These are phyloP conservation scores for Hypercompe scribonia DNA, from an alignment of 2,888 invertebrate species.

Conservation along the genomic window DNA sequence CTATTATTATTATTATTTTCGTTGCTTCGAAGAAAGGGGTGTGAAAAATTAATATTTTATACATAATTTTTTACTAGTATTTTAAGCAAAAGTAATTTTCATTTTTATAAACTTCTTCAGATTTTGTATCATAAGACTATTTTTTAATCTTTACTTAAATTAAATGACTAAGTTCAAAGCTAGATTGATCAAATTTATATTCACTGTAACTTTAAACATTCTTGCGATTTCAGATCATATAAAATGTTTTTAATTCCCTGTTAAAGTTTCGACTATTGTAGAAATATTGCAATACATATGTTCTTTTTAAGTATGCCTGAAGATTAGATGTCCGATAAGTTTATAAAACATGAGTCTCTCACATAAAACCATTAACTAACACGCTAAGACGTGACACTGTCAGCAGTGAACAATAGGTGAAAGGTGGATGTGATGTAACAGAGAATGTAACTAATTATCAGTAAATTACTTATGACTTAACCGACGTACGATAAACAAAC, in stretches of 20 bases:
- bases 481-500: constrained; percentile 50
- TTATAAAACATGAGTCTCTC: background rate
- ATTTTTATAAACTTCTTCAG: no score
- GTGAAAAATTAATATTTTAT: no score
- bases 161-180: no score
- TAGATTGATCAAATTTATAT: no score
- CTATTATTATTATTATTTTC: no score
- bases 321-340: background rate
- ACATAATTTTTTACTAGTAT: no score
- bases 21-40: no score
- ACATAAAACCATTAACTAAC: constrained; percentile 11
- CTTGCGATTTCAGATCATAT: background rate
- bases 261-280: background rate
- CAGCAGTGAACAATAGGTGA: constrained; percentile 53
- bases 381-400: constrained; percentile 19
- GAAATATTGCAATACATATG: background rate
- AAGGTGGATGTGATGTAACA: constrained; percentile 61
- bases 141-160: no score
- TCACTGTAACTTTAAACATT: no score
- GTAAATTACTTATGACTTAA: constrained; percentile 51
- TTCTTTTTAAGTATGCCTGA: background rate
- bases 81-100: no score
- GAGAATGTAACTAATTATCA: constrained; percentile 49
- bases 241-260: background rate
- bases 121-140: no score